phyloP scores from a whole-genome alignment of 2,113 vertebrate genomes.

The Phaethon lepturus region DNA sequence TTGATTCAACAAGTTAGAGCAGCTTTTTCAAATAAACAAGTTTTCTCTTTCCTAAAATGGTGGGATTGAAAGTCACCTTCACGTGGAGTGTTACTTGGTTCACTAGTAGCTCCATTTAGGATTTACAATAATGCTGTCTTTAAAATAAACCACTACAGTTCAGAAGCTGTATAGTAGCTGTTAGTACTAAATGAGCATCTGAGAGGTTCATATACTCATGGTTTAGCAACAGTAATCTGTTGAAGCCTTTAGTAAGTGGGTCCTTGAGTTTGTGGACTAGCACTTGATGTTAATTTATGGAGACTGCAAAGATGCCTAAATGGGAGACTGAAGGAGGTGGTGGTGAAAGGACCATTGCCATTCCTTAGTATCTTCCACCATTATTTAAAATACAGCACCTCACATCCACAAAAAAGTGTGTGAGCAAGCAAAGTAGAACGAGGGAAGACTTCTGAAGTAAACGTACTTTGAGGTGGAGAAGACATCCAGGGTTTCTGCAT shows the following conservation, averaged over 20 bases:
- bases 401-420: neutral
- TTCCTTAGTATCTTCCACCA: neutral
- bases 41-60: neutral
- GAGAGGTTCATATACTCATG: neutral
- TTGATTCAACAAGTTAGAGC: neutral
- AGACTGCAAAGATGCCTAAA: neutral
- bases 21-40: neutral
- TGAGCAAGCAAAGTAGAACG: neutral
- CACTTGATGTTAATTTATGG: neutral
- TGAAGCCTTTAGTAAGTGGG: neutral
- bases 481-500: neutral
- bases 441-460: neutral
- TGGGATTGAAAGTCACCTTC: neutral
- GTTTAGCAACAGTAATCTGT: neutral
- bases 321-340: neutral
- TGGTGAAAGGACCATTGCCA: neutral
- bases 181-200: neutral
- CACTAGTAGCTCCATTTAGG: neutral
- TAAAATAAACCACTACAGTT: neutral
- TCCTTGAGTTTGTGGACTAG: neutral
- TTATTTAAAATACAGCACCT: neutral
- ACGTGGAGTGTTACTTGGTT: neutral
- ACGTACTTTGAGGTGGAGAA: neutral
- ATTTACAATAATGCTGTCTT: neutral
- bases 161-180: neutral